Evolutionary conservation across 1,140 invertebrate species (phyloP).

Genomic region (Drosophila kurseongensis): DNA sequence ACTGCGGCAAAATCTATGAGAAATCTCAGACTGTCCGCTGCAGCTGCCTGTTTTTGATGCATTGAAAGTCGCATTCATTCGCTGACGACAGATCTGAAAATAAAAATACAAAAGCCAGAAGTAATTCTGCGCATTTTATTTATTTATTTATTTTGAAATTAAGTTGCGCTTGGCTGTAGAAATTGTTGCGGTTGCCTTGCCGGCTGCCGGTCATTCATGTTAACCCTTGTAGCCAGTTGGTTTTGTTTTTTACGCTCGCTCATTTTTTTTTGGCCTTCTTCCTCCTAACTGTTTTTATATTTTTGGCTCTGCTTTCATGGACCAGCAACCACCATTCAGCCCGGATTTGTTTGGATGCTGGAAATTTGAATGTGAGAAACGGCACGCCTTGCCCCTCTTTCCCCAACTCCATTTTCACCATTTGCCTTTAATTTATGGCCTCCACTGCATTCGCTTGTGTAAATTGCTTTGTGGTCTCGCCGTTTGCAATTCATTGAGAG

Average conservation of each 20-base stretch:
- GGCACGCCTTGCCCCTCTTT: background rate
- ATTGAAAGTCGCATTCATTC: constrained; percentile 24
- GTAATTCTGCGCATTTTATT: constrained; percentile 59
- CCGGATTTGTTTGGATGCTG: constrained; percentile 53
- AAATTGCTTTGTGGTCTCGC: constrained; percentile 69
- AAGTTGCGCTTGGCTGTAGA: constrained; percentile 74
- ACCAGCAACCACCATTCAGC: constrained; percentile 42
- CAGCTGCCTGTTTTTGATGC: constrained; percentile 31
- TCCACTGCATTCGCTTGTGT: constrained; percentile 61
- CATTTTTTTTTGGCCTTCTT: constrained; percentile 19
- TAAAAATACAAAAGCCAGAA: constrained; percentile 1
- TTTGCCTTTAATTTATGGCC: constrained; percentile 70
- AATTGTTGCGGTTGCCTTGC: constrained; percentile 71
- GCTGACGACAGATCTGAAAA: constrained; percentile 15
- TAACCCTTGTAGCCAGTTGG: constrained; percentile 69
- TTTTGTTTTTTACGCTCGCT: constrained; percentile 3
- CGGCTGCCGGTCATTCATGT: constrained; percentile 49
- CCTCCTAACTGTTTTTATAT: constrained; percentile 45
- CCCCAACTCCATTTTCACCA: constrained; percentile 5
- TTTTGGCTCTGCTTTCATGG: constrained; percentile 50
- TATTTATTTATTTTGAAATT: constrained; percentile 83
- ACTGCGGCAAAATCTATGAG: constrained; percentile 1
- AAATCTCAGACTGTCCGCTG: constrained; percentile 15
- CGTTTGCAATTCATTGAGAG: constrained; percentile 54
- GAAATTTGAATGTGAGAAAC: constrained; percentile 56